Percentiles rank a stretch among this genome's conserved stretches.
Evolutionary conservation across 2,888 invertebrate genomes (phyloP).

Genomic region (Pediacus dermestoides): DNA sequence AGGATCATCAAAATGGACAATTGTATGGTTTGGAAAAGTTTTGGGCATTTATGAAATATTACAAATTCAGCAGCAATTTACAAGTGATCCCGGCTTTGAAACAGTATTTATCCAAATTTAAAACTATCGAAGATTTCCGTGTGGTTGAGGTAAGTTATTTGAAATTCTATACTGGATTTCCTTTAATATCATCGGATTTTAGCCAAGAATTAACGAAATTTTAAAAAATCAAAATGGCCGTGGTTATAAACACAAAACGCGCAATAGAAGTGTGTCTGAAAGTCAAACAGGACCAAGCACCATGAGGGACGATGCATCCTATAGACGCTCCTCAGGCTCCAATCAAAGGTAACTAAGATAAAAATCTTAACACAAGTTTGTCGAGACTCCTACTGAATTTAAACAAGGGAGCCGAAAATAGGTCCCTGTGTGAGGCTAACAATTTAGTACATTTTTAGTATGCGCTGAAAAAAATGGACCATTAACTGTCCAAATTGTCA

Average conservation of each 20-base stretch:
- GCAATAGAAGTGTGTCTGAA: constrained; percentile 67
- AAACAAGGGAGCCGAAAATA: no score
- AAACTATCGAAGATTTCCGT: constrained; percentile 86
- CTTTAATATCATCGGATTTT: constrained; percentile 39
- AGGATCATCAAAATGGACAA: constrained; percentile 89
- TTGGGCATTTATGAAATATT: constrained; percentile 98
- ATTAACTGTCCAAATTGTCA: no score
- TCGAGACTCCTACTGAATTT: no score
- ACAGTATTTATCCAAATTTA: constrained; percentile 73
- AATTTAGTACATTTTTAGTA: no score
- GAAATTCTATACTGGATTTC: no score
- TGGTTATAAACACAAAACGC: constrained; percentile 52
- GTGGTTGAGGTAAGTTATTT: constrained; percentile 69
- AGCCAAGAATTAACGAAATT: constrained; percentile 62
- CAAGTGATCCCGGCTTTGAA: constrained; percentile 71
- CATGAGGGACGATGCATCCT: constrained; percentile 25
- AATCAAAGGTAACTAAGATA: constrained; percentile 32
- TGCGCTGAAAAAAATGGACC: no score
- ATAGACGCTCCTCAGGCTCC: constrained; percentile 23
- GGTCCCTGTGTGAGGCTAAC: no score
- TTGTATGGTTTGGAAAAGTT: constrained; percentile 98
- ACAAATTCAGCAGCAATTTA: constrained; percentile 73
- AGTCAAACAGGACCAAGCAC: constrained; percentile 46
- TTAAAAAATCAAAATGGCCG: constrained; percentile 52
- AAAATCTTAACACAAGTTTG: no score